Base-by-base conservation (phyloP, 2,888 invertebrate species). In the Anoplius nigerrimus region DNA sequence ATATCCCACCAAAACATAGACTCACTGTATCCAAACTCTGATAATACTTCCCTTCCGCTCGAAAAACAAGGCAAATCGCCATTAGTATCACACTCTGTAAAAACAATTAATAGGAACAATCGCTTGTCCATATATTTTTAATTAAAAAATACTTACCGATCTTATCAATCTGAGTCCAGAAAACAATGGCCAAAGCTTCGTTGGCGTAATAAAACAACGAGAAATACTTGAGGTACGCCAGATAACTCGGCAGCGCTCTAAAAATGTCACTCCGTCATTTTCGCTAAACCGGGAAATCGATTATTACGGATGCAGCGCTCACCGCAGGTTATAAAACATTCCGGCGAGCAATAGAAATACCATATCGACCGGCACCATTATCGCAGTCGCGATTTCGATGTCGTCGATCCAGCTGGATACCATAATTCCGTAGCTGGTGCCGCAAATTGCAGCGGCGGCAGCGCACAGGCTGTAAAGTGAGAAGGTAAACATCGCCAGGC, bases 151-250 rank as follows among this genome's bases (percentile, higher is more conserved):
- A 69, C 87, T 88, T 79, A 91, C 91, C 90, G 16, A 91, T 91
- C 27, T 78, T 61, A 2, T 89, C 88, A 71, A 91, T 89, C 72
- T 90, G 89, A 16, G 89, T 84, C 91, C 91, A 91, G 75, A 91
- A 90, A 27, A 91, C 86, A 68, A 91, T 91, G 72, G 91, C 90
- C n/a, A 91, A 72, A 0, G 90, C 89, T 61, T 91, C 91, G 88
- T 90, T 89, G 0, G 88, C 81, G 81, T 91, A 91, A 83, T 90
- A 91, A 83, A 91, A 91, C 67, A 91, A 90, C 0, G 91, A 91
- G 24, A 90, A 64, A 78, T 90, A 91, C 79, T 90, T 90, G 27
- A 91, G 65, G 0, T 89, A 89, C 24, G 82, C 78, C 55, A 90
- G 75, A 88, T 90, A 90, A 1, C 72, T 18, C 0, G 91, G 91